phyloP scores from a whole-genome alignment of 2,113 vertebrate genomes.

The Callospermophilus lateralis region DNA sequence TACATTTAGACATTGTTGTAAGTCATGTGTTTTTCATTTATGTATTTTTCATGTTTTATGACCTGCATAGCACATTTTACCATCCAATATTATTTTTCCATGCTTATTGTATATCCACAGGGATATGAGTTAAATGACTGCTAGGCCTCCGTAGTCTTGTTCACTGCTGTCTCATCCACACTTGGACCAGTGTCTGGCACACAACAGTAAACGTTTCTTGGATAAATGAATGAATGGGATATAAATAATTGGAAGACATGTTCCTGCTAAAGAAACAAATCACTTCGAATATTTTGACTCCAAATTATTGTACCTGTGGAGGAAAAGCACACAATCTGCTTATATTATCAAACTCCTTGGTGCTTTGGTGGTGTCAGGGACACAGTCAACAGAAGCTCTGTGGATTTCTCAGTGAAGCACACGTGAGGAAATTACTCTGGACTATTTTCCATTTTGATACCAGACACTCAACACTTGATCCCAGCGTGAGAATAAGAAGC shows the following conservation, averaged over 20 bases:
- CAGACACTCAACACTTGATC: background rate
- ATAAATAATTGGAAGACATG: background rate
- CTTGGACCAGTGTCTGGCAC: background rate
- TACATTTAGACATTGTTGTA: background rate
- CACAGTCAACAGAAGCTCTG: background rate
- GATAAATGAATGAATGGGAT: background rate
- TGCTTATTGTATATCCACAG: background rate
- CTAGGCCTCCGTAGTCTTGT: background rate
- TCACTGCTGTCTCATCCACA: background rate
- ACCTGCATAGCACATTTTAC: background rate
- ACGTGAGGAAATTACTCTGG: background rate
- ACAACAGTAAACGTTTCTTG: background rate
- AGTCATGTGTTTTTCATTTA: background rate
- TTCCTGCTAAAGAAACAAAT: background rate
- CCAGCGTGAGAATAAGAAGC: background rate
- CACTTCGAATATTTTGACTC: background rate
- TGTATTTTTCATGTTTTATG: background rate
- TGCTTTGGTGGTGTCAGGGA: background rate
- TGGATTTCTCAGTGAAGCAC: background rate
- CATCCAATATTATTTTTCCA: background rate
- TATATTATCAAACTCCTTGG: background rate
- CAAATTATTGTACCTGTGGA: background rate
- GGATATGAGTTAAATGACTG: background rate
- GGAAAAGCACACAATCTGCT: background rate
- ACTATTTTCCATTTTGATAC: background rate